These are phyloP conservation scores for Anthopleura sola DNA, from an alignment of 64 coral and sea anemone species.

Conservation along the genomic window DNA sequence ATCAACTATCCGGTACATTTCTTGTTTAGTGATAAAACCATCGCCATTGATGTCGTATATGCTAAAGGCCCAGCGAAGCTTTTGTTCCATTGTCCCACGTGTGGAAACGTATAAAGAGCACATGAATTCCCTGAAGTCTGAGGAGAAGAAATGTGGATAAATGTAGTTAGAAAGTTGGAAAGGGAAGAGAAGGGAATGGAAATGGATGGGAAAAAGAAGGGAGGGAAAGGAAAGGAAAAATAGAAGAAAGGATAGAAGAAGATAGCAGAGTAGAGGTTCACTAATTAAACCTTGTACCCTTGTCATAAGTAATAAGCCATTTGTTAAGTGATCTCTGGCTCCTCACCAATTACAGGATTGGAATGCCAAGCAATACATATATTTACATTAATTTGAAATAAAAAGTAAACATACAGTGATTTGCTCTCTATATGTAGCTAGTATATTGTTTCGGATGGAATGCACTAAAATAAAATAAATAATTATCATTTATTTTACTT, in stretches of 20 bases:
- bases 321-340: no score
- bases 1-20: constrained; percentile 95
- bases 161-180: neutral
- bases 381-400: no score
- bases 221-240: neutral
- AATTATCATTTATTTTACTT: no score
- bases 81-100: constrained; percentile 94
- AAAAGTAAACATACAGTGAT: no score
- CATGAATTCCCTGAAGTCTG: constrained; percentile 99
- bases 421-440: no score
- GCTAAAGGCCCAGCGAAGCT: constrained; percentile 89
- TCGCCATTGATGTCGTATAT: constrained; percentile 97
- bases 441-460: no score
- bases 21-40: constrained; percentile 90
- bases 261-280: no score
- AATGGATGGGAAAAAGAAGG: neutral
- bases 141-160: neutral
- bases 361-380: no score
- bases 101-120: constrained; percentile 93
- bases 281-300: no score
- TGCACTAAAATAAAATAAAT: no score
- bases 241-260: neutral
- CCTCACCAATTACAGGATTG: no score
- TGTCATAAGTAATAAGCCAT: no score
- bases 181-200: neutral